Conservation (phyloP, 2,888 invertebrate genomes). For the Rhogogaster chlorosoma region DNA sequence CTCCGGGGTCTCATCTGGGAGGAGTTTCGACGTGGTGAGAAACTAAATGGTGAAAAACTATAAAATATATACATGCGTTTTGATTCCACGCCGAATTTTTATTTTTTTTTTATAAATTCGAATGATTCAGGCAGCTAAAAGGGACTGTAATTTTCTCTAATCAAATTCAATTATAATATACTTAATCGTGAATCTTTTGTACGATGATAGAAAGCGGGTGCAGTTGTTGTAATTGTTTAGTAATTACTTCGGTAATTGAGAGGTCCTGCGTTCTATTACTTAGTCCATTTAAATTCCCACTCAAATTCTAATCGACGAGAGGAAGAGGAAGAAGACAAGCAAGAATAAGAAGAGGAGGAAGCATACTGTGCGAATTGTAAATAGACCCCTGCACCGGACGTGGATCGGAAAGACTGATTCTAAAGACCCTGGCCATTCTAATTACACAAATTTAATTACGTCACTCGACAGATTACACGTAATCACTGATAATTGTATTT, state of each 20-base stretch:
- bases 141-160: background rate
- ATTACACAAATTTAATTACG: background rate
- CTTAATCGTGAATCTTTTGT: background rate
- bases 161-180: background rate
- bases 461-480: background rate
- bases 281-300: conserved; percentile 26
- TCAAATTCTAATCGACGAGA: conserved; percentile 2
- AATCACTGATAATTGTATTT: background rate
- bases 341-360: background rate
- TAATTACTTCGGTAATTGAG: conserved; percentile 10
- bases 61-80: no score
- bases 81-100: no score
- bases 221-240: background rate
- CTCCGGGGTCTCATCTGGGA: no score
- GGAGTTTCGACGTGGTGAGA: no score
- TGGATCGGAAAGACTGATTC: background rate
- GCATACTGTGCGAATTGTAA: conserved; percentile 16
- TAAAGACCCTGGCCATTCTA: background rate
- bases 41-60: no score
- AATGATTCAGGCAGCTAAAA: no score
- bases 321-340: background rate
- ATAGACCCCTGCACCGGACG: background rate
- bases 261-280: conserved; percentile 30
- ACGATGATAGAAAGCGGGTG: background rate
- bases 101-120: background rate